Conservation (phyloP, 2,113 vertebrate genomes). For the Dipodomys stephensi region DNA sequence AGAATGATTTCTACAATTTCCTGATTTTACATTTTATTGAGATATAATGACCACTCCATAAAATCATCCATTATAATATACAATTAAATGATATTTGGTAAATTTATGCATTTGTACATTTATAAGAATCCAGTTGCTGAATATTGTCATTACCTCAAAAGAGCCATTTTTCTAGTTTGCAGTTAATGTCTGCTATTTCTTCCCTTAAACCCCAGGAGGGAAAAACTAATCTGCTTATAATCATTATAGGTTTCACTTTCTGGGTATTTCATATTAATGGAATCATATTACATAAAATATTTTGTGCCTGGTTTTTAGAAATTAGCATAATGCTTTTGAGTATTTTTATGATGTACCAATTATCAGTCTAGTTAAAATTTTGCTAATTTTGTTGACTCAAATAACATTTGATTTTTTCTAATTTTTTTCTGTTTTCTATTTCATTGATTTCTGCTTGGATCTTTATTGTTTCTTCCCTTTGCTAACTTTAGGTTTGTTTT, state of each 20-base stretch:
- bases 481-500: not conserved
- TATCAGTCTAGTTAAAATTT: not conserved
- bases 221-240: not conserved
- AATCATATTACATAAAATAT: not conserved
- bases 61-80: not conserved
- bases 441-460: not conserved
- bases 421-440: not conserved
- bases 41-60: not conserved
- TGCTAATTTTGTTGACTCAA: not conserved
- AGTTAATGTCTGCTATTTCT: not conserved
- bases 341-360: not conserved
- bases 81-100: not conserved
- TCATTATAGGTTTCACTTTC: not conserved
- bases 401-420: not conserved
- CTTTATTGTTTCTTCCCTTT: not conserved
- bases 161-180: not conserved
- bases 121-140: not conserved
- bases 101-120: not conserved
- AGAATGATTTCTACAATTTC: not conserved
- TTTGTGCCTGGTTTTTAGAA: not conserved
- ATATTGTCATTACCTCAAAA: not conserved
- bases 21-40: not conserved
- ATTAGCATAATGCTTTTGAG: not conserved
- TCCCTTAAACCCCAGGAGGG: not conserved
- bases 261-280: not conserved